Evolutionary conservation across 1,140 invertebrate genomes (phyloP), one percentile per base, ranked within the genome.

Genomic region (Aphelenchoides besseyi): DNA sequence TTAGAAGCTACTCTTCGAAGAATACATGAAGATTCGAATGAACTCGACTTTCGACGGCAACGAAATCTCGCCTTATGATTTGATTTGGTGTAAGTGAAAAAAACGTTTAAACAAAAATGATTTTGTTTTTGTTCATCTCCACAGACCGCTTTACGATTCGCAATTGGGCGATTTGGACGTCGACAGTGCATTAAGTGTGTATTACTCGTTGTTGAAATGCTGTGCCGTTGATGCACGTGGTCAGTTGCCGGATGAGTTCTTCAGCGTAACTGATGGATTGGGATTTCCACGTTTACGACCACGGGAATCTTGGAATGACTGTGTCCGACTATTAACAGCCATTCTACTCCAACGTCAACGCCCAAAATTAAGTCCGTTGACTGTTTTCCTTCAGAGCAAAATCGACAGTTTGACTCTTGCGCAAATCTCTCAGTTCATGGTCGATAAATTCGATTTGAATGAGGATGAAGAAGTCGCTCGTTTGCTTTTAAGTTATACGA

Each of bases 71-170:
- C 12, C 26, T 33, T 2, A 23, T 23, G 63, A 66, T 37, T n/a
- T 66, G 12, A 66, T 66, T 66, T 66, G 63, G 63, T 66, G 63
- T 66, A 55, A 53, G 63, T 2, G 1, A n/a, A 35, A 35, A 8
- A 18, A 9, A 28, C 16, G 12, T 36, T 37, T 26, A 18, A 23
- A 12, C 30, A 1, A 16, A n/a, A 23, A 29, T 53, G n/a, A 41
- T 66, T 53, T 53, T n/a, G 30, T 16, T 66, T 66, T 30, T 12
- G 63, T 66, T 30, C 36, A 66, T 33, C 12, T 66, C 16, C 63
- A 35, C 30, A 16, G 36, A 64, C 16, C 12, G n/a, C n/a, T 35
- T 23, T 33, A 18, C 16, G 63, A 66, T 30, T 9, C 16, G 30
- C 16, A 37, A 30, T 29, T 66, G 63, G 16, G 32, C n/a, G 63